These are phyloP conservation scores for Anarrhichthys ocellatus DNA, from an alignment of 2,113 vertebrate genomes.

Conservation along the genomic window DNA sequence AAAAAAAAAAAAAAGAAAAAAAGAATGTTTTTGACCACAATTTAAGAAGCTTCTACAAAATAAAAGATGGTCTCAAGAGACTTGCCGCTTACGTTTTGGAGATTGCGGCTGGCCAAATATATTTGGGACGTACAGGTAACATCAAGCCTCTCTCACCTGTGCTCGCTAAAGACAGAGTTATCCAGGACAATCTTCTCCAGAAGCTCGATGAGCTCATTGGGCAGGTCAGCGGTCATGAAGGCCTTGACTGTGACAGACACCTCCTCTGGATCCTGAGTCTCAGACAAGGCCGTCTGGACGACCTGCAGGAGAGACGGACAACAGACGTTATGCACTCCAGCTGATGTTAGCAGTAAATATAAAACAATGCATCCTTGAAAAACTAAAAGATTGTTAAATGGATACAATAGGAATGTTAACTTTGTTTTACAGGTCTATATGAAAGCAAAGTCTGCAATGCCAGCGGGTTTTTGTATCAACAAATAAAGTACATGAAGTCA, in stretches of 20 bases:
- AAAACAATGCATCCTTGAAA: not conserved
- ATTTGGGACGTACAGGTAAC: not conserved
- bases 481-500: not conserved
- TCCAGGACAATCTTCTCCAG: slow-evolving; percentile 99
- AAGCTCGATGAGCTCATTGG: slow-evolving; percentile 98
- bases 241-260: slow-evolving; percentile 99
- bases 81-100: not conserved
- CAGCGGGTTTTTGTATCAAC: not conserved
- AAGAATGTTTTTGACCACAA: not conserved
- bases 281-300: slow-evolving; percentile 96
- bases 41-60: not conserved
- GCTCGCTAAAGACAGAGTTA: slow-evolving; percentile 99
- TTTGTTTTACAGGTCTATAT: not conserved
- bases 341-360: not conserved
- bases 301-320: slow-evolving; percentile 81
- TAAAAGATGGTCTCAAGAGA: not conserved
- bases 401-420: not conserved
- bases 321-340: not conserved
- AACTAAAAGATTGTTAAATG: not conserved
- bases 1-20: no score
- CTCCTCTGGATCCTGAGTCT: slow-evolving; percentile 99
- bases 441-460: not conserved
- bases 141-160: slow-evolving; percentile 85
- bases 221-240: slow-evolving; percentile 99
- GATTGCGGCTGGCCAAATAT: not conserved